Evolutionary conservation across 2,113 vertebrate genomes (phyloP).

Genomic region (Sinocyclocheilus maitianheensis): DNA sequence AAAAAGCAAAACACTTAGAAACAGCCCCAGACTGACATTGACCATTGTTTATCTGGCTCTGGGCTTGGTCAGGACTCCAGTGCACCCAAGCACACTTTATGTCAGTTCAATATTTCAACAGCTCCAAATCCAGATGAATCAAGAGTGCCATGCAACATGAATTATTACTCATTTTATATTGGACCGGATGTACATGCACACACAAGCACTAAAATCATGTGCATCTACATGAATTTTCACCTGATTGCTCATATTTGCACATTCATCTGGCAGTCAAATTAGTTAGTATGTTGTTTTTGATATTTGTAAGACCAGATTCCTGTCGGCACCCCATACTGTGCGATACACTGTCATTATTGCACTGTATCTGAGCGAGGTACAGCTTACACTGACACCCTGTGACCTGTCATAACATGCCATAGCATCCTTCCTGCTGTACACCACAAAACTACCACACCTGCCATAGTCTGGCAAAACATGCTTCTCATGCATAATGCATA

Average conservation of each 20-base stretch:
- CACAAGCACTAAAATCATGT: slow-evolving; percentile 25
- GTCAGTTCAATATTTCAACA: slow-evolving; percentile 48
- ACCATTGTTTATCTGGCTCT: not conserved
- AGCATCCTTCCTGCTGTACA: slow-evolving; percentile 7
- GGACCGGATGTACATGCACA: not conserved
- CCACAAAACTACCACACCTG: slow-evolving; percentile 46
- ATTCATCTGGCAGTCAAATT: slow-evolving; percentile 18
- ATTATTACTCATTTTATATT: slow-evolving; percentile 21
- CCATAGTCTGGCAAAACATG: slow-evolving; percentile 37
- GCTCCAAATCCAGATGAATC: not conserved
- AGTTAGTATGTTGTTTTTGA: slow-evolving; percentile 20
- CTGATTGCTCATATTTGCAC: not conserved
- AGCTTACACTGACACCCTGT: slow-evolving; percentile 24
- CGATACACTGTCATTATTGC: not conserved
- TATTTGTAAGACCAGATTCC: slow-evolving; percentile 13
- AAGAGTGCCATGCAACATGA: not conserved
- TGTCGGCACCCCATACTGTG: slow-evolving; percentile 24
- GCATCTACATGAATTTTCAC: not conserved
- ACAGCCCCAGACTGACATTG: slow-evolving; percentile 16
- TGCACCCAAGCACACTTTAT: slow-evolving; percentile 51
- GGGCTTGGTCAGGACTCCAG: not conserved
- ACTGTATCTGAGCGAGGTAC: slow-evolving; percentile 6
- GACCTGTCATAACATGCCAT: slow-evolving; percentile 45
- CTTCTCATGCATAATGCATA: slow-evolving; percentile 55
- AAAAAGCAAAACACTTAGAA: not conserved